A percentile compares a stretch with the other conserved stretches of the same genome.
Conservation (phyloP, 2,797 vertebrate genomes). For the Molossus alvarezi region DNA sequence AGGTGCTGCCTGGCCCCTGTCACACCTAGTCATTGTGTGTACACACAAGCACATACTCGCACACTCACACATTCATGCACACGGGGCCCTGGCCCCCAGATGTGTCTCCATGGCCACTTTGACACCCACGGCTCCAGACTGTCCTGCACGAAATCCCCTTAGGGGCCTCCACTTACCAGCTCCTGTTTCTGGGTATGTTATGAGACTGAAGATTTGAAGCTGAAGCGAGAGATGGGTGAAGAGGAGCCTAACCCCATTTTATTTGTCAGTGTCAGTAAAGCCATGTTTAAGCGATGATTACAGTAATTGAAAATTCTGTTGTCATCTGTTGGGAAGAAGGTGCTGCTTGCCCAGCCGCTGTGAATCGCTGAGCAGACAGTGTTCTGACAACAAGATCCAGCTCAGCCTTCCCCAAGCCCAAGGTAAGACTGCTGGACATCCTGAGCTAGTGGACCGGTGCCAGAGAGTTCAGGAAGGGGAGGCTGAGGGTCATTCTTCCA, state of each 20-base stretch:
- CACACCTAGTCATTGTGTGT: rapidly evolving
- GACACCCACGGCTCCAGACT: neutral
- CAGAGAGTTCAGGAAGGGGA: neutral
- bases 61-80: too few relatives aligned
- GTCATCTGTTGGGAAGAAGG: conserved; percentile 79
- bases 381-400: conserved; percentile 71
- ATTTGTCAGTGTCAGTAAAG: conserved; percentile 86
- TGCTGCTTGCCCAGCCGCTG: neutral
- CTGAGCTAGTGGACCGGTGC: neutral
- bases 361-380: neutral
- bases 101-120: neutral
- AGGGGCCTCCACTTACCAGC: neutral
- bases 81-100: rapidly evolving
- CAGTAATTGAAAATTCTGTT: conserved; percentile 89
- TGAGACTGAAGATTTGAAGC: neutral
- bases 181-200: neutral
- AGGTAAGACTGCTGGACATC: too few relatives aligned
- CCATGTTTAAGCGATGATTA: conserved; percentile 88
- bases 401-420: conserved; percentile 68
- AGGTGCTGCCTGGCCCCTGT: neutral
- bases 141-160: neutral
- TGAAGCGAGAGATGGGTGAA: neutral
- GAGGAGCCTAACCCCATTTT: conserved; percentile 83
- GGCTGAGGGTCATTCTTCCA: neutral
- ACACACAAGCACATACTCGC: too few relatives aligned